Conservation (phyloP, 1,140 invertebrate genomes). For the Harlomillsia oculata region DNA sequence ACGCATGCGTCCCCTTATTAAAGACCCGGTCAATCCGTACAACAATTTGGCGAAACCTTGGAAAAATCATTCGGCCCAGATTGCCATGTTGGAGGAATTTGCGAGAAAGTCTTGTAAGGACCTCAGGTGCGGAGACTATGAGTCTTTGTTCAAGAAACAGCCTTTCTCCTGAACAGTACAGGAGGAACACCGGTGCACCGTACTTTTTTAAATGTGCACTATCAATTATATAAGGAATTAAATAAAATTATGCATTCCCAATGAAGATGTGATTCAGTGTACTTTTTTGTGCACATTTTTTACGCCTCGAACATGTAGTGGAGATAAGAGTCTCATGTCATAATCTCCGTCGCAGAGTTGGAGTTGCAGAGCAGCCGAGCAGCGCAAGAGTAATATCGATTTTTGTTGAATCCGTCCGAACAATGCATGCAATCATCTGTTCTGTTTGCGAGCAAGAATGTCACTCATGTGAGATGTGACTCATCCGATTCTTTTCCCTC, state of each 20-base stretch:
- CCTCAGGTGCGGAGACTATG: too few relatives aligned
- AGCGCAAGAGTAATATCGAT: neutral
- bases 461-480: too few relatives aligned
- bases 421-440: neutral
- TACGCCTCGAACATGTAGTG: neutral
- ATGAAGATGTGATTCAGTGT: neutral
- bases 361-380: neutral
- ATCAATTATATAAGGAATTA: neutral
- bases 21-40: neutral
- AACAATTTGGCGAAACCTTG: neutral
- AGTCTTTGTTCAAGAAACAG: too few relatives aligned
- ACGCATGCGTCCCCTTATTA: neutral
- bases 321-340: neutral
- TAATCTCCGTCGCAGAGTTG: neutral
- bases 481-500: too few relatives aligned
- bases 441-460: neutral
- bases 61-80: too few relatives aligned
- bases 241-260: neutral
- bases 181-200: neutral
- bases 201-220: neutral
- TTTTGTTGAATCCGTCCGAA: neutral
- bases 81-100: too few relatives aligned
- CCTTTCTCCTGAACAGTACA: too few relatives aligned
- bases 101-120: too few relatives aligned
- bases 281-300: neutral